A percentile compares a stretch with the other conserved stretches of the same genome.
phyloP scores from a whole-genome alignment of 2,797 vertebrate genomes.

The Xyrichtys novacula region DNA sequence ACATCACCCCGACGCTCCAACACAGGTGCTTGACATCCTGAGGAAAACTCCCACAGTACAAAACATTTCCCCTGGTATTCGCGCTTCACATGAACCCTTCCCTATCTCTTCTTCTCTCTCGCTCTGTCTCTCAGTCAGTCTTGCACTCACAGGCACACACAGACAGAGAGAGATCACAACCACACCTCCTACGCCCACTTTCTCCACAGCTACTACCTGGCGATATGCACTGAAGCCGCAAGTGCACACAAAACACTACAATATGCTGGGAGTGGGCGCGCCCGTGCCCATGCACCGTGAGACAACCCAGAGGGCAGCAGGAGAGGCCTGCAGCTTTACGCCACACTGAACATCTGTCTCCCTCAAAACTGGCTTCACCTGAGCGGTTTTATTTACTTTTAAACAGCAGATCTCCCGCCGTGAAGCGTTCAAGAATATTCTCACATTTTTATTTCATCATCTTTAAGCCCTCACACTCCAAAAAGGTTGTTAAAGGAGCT shows the following conservation, averaged over 20 bases:
- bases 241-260: slow-evolving; percentile 52
- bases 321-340: slow-evolving; percentile 56
- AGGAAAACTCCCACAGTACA: slow-evolving; percentile 76
- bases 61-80: slow-evolving; percentile 70
- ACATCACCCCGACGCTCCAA: slow-evolving; percentile 64
- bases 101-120: slow-evolving; percentile 57
- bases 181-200: slow-evolving; percentile 62
- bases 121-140: slow-evolving; percentile 27
- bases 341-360: slow-evolving; percentile 43
- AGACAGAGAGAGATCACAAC: slow-evolving; percentile 65
- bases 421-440: slow-evolving; percentile 27
- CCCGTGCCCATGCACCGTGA: slow-evolving; percentile 61
- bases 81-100: slow-evolving; percentile 56
- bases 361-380: slow-evolving; percentile 41
- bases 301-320: slow-evolving; percentile 63
- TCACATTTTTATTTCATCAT: slow-evolving; percentile 1
- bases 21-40: slow-evolving; percentile 76
- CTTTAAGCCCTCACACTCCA: background rate
- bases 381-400: slow-evolving; percentile 33
- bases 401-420: slow-evolving; percentile 10
- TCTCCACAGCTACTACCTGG: slow-evolving; percentile 65
- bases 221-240: slow-evolving; percentile 56
- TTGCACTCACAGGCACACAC: slow-evolving; percentile 66
- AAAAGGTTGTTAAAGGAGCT: slow-evolving; percentile 29
- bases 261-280: slow-evolving; percentile 39